Conservation (phyloP, 2,888 invertebrate species). For the Diogma glabrata region DNA sequence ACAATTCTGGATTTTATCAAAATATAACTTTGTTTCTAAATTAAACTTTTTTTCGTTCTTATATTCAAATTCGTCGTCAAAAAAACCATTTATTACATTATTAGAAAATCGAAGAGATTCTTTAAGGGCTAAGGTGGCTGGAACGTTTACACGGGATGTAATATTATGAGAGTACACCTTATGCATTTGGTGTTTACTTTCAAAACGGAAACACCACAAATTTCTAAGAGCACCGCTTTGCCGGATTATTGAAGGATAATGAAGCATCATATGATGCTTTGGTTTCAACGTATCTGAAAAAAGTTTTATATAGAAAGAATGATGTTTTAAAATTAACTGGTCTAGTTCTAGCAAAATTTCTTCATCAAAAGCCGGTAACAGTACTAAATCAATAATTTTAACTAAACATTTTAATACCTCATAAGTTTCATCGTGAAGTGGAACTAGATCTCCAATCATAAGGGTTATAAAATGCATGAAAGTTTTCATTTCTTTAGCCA, state of each 20-base stretch:
- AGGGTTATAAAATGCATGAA: neutral
- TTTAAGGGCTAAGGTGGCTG: neutral
- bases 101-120: neutral
- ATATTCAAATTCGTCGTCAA: neutral
- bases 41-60: neutral
- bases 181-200: constrained; percentile 5
- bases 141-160: neutral
- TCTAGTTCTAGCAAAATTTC: neutral
- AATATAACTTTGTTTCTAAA: neutral
- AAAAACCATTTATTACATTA: neutral
- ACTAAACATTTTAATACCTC: neutral
- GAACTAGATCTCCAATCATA: constrained; percentile 4
- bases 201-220: neutral
- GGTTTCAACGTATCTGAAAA: neutral
- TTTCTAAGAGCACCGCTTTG: neutral
- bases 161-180: neutral
- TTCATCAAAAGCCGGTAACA: neutral
- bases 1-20: neutral
- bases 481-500: constrained; percentile 5
- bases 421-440: neutral
- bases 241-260: neutral
- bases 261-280: constrained; percentile 2
- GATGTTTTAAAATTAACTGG: neutral
- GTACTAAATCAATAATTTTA: neutral
- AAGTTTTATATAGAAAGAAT: neutral